Evolutionary conservation across 2,113 vertebrate genomes (phyloP).

Genomic region (Brachyhypopomus occidentalis): DNA sequence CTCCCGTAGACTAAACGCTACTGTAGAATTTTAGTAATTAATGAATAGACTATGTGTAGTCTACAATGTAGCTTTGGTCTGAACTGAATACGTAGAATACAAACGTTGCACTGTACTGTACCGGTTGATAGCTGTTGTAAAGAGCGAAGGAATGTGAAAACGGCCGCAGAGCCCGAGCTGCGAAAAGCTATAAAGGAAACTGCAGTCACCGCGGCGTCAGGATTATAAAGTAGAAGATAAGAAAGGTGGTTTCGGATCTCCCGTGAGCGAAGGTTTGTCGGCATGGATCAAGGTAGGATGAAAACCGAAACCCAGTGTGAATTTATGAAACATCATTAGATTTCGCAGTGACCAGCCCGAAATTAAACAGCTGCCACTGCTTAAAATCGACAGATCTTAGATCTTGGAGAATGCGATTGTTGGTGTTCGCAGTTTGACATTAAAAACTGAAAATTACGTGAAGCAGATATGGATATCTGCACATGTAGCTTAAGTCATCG

Average conservation of each 20-base stretch:
- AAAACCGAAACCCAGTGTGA: not conserved
- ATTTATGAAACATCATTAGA: not conserved
- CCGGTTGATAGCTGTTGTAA: no score
- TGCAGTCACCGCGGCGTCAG: not conserved
- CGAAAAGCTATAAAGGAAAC: not conserved
- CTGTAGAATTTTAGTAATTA: not conserved
- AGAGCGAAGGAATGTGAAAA: no score
- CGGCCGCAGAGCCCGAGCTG: not conserved
- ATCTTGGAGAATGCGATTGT: no score
- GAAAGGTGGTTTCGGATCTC: not conserved
- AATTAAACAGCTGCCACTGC: not conserved
- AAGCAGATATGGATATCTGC: not conserved
- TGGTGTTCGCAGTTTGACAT: no score
- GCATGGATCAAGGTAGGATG: constrained; percentile 11
- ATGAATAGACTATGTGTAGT: constrained; percentile 6
- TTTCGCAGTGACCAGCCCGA: not conserved
- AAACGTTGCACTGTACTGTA: no score
- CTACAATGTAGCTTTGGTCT: no score
- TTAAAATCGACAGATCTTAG: no score
- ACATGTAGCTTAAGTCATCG: not conserved
- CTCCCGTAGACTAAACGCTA: not conserved
- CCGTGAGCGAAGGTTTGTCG: not conserved
- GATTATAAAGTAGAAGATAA: not conserved
- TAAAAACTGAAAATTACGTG: no score
- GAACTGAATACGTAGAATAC: no score